These are phyloP conservation scores for Loris lydekkerianus DNA, from an alignment of 2,797 vertebrate species.

Conservation along the genomic window DNA sequence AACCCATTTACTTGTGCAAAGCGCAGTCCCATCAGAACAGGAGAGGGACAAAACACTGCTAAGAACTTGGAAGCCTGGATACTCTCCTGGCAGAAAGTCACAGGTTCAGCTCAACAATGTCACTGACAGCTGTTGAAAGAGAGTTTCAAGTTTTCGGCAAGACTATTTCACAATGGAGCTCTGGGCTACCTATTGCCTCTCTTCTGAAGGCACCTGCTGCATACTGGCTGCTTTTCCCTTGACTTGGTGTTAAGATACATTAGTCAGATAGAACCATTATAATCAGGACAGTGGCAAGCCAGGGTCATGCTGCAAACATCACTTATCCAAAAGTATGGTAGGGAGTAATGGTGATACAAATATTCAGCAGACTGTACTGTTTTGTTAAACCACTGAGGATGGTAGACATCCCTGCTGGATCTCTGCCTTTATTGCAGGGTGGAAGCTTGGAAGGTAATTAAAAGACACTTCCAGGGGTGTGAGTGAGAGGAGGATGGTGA, in stretches of 20 bases:
- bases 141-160: neutral
- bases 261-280: neutral
- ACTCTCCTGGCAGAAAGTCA: no score
- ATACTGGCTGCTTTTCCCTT: neutral
- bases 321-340: neutral
- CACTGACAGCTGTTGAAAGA: no score
- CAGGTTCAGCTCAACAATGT: no score
- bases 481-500: neutral
- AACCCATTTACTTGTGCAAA: no score
- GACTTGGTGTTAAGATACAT: constrained; percentile 21
- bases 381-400: neutral
- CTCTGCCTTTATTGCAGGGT: neutral
- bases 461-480: neutral
- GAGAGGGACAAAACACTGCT: no score
- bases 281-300: neutral
- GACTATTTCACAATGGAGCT: neutral
- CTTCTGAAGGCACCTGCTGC: neutral
- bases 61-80: no score
- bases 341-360: neutral
- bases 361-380: neutral
- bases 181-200: neutral
- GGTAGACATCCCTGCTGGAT: no score
- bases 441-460: neutral
- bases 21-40: no score
- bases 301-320: constrained; percentile 2